phyloP scores from a whole-genome alignment of 2,113 vertebrate genomes.

The Scalopus aquaticus region DNA sequence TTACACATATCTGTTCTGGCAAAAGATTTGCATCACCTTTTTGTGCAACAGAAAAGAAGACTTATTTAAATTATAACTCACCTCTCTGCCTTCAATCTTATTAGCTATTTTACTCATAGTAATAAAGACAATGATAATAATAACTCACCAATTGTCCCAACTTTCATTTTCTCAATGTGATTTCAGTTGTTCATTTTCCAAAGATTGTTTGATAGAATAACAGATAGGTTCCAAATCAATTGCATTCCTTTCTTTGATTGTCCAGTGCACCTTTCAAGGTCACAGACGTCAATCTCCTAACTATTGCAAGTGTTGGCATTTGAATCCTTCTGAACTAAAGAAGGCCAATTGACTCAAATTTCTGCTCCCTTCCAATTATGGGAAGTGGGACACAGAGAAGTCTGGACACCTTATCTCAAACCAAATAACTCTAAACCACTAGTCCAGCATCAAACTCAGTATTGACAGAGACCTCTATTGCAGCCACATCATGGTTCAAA shows the following conservation, averaged over 20 bases:
- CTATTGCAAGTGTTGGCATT: not conserved
- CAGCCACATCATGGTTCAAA: not conserved
- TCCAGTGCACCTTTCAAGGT: not conserved
- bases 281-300: not conserved
- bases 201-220: not conserved
- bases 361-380: not conserved
- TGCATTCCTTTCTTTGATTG: not conserved
- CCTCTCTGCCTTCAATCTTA: not conserved
- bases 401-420: not conserved
- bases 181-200: not conserved
- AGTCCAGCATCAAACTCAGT: not conserved
- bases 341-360: not conserved
- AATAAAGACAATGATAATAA: not conserved
- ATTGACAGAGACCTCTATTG: not conserved
- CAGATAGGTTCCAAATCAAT: not conserved
- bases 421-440: not conserved
- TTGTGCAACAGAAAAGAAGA: not conserved
- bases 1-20: slow-evolving; percentile 51
- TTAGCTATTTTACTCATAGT: not conserved
- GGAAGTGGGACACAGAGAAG: not conserved
- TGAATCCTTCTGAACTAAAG: not conserved
- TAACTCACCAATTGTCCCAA: not conserved
- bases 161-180: not conserved
- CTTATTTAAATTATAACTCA: not conserved
- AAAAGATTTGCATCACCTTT: not conserved